These are phyloP conservation scores for Channa striata DNA, from an alignment of 2,797 vertebrate species.

Conservation along the genomic window DNA sequence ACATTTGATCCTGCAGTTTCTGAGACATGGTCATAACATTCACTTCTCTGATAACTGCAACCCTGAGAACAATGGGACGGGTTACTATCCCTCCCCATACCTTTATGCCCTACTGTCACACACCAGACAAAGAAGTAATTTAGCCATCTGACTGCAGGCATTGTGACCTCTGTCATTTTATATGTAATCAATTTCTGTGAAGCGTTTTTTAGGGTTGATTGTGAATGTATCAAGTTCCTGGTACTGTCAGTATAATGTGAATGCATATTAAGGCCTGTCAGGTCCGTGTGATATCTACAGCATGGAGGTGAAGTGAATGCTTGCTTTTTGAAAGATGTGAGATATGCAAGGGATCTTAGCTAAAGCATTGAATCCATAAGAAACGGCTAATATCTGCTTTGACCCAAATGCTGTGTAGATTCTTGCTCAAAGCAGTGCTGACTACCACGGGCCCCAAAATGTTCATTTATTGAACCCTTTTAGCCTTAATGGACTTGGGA, in stretches of 20 bases:
- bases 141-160: slow-evolving; percentile 64
- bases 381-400: slow-evolving; percentile 53
- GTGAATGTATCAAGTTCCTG: slow-evolving; percentile 65
- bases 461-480: background rate
- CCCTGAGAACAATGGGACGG: slow-evolving; percentile 17
- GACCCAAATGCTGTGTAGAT: slow-evolving; percentile 41
- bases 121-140: slow-evolving; percentile 66
- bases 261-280: slow-evolving; percentile 72
- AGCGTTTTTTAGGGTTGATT: slow-evolving; percentile 62
- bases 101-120: slow-evolving; percentile 11
- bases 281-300: slow-evolving; percentile 70
- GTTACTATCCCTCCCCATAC: background rate
- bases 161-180: slow-evolving; percentile 66
- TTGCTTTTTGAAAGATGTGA: slow-evolving; percentile 75
- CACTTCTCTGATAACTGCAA: slow-evolving; percentile 48
- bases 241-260: slow-evolving; percentile 62
- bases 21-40: slow-evolving; percentile 71
- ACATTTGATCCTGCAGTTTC: slow-evolving; percentile 78
- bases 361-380: slow-evolving; percentile 66
- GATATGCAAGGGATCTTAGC: slow-evolving; percentile 80
- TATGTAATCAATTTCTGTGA: slow-evolving; percentile 64
- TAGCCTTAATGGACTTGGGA: background rate
- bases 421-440: slow-evolving; percentile 16
- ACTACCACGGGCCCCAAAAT: slow-evolving; percentile 8
- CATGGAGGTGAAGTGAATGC: slow-evolving; percentile 70